Conservation (phyloP, 2,113 vertebrate species). For the Copsychus sechellarum region DNA sequence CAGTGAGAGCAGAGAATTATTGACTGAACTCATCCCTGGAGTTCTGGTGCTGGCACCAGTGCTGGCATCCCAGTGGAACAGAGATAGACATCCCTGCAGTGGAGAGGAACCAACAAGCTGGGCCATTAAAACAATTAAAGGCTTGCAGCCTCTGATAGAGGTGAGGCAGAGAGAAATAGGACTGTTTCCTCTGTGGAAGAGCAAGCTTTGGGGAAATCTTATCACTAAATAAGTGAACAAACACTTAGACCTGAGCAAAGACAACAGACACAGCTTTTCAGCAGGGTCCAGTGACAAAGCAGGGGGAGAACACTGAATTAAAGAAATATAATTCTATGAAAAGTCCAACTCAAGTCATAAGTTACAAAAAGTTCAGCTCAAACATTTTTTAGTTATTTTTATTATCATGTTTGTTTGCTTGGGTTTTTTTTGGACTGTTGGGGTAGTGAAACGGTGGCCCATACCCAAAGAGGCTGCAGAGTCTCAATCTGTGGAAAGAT, state of each 20-base stretch:
- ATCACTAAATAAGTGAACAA: background rate
- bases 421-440: background rate
- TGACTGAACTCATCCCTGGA: background rate
- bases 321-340: background rate
- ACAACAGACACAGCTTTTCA: background rate
- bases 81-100: rapidly evolving
- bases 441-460: background rate
- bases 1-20: rapidly evolving
- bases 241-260: background rate
- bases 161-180: background rate
- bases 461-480: background rate
- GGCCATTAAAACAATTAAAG: background rate
- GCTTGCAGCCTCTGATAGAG: background rate
- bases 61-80: background rate
- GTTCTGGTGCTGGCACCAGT: background rate
- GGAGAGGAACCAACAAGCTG: background rate
- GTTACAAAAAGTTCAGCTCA: background rate
- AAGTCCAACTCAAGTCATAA: background rate
- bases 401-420: background rate
- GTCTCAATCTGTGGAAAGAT: background rate
- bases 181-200: background rate
- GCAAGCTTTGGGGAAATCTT: background rate
- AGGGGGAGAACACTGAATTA: background rate
- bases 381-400: background rate
- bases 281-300: background rate